phyloP scores from a whole-genome alignment of 2,113 vertebrate species.

The Atlantisia rogersi region DNA sequence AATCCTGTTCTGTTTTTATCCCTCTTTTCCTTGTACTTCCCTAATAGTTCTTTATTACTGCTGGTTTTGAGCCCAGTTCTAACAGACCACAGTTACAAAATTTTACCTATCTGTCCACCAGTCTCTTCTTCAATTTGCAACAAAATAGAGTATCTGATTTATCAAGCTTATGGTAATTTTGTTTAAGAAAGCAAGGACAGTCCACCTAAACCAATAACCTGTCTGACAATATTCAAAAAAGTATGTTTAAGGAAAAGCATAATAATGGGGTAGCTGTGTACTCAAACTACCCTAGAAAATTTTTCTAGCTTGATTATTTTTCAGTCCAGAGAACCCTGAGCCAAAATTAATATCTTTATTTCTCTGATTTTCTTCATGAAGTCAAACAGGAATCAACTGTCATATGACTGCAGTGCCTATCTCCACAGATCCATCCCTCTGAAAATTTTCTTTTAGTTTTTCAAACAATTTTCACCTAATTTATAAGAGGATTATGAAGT shows the following conservation, averaged over 20 bases:
- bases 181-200: not conserved
- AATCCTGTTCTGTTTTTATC: not conserved
- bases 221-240: not conserved
- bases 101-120: not conserved
- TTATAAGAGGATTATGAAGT: not conserved
- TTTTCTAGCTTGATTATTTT: not conserved
- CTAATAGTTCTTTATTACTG: not conserved
- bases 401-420: not conserved
- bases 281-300: not conserved
- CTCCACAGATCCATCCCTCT: not conserved
- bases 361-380: not conserved
- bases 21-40: not conserved
- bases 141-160: not conserved
- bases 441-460: not conserved
- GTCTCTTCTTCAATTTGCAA: not conserved
- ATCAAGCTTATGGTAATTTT: not conserved
- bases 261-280: not conserved
- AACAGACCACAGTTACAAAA: not conserved
- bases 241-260: not conserved
- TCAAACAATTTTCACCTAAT: not conserved
- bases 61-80: not conserved
- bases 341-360: not conserved
- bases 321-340: not conserved
- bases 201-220: not conserved
- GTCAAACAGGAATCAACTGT: not conserved